Conservation (phyloP, 2,113 vertebrate species). For the Gallinago media region DNA sequence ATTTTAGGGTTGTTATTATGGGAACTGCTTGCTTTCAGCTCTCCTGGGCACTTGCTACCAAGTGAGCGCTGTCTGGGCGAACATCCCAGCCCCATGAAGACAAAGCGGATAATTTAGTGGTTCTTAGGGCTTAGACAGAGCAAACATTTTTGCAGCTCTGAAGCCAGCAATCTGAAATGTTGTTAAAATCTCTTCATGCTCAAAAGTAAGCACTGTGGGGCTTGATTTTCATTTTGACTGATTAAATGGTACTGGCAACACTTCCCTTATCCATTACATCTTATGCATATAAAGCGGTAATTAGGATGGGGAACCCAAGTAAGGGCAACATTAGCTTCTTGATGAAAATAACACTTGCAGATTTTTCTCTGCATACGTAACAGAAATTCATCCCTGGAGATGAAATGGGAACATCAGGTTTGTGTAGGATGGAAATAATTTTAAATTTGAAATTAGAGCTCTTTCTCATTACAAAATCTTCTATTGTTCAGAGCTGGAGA, state of each 20-base stretch:
- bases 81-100: not conserved
- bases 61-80: not conserved
- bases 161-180: not conserved
- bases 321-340: not conserved
- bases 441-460: not conserved
- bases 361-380: not conserved
- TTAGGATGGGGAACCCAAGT: not conserved
- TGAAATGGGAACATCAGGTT: not conserved
- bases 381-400: not conserved
- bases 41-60: not conserved
- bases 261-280: not conserved
- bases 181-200: not conserved
- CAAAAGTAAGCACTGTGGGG: not conserved
- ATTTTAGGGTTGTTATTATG: not conserved
- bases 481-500: not conserved
- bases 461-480: not conserved
- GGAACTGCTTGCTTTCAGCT: not conserved
- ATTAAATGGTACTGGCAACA: not conserved
- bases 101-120: not conserved
- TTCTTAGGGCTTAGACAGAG: not conserved
- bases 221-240: conserved; percentile 4
- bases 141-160: not conserved
- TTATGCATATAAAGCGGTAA: not conserved
- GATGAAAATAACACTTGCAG: not conserved
- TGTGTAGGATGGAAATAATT: not conserved